Evolutionary conservation across 2,113 vertebrate species (phyloP), one percentile per base, ranked within the genome.

Genomic region (Zingel zingel): DNA sequence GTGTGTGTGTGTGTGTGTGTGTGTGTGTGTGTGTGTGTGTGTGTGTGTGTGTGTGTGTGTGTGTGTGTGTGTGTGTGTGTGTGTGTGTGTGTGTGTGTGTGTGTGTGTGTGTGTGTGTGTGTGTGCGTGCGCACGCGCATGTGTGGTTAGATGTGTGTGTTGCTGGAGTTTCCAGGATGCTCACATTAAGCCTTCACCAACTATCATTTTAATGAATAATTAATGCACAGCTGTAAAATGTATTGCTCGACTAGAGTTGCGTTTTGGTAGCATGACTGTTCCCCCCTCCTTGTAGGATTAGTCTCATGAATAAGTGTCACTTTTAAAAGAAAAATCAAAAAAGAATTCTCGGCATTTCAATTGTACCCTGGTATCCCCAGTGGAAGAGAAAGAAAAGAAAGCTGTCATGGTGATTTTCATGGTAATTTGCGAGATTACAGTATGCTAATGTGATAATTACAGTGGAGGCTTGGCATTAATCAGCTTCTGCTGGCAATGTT

Each of bases 401-500:
- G 85, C 90, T 79, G 84, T 82, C 81, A 69, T 23, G 18, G 76
- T 90, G 83, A 93, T 92, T 92, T 90, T 92, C 91, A 89, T 93
- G 85, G 73, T 94, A 90, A 95, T 94, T 92, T 91, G 83, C 9
- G 21, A 89, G 89, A 94, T 93, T 90, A 93, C 87, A 91, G 84
- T 94, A 95, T 94, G 94, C 91, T 94, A 94, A 95, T 94, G 87
- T 83, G 84, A 88, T 94, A 92, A 94, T 94, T 93, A 93, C 77
- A 67, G 81, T 82, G 77, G 83, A 77, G 71, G 90, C 82, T 85
- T 82, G 84, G 91, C 86, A 86, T 91, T 89, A 88, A 93, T 92
- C 89, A 87, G 83, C 86, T 47, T 76, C 59, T 84, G 89, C 74
- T 85, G 73, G 84, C 88, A 64, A 36, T 51, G 77, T 61, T 85